Evolutionary conservation across 2,797 vertebrate genomes (phyloP), one percentile per base, ranked within the genome.

Genomic region (Sebastes jordani): DNA sequence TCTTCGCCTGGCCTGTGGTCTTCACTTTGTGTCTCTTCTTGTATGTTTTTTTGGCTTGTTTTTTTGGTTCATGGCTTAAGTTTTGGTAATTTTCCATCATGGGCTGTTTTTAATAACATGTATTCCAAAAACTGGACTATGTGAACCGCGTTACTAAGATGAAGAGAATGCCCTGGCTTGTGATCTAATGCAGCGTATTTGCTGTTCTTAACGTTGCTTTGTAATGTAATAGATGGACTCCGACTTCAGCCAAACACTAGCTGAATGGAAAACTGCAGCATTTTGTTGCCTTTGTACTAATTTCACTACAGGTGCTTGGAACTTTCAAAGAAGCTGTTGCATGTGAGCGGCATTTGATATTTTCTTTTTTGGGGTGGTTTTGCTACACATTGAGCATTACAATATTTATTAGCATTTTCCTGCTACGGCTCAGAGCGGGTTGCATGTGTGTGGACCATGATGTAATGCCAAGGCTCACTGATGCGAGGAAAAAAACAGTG

Each of bases 21-120:
- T 77, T 83, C 16, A 29, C 70, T 79, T 83, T 73, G 34, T 85
- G 71, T 79, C 61, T 84, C 23, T 34, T 70, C 22, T 67, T 69
- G 23, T 80, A 34, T 3, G 1, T 83, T 76, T 87, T 86, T 77
- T 90, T 90, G 85, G 58, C 46, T 84, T 82, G 77, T 7, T 86
- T 7, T 86, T 27, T 82, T 56, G 23, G 74, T 88, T 88, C 74
- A 86, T 72, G 73, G 73, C 78, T 79, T 10, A 69, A 56, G 63
- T 74, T 83, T 87, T 87, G 85, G 87, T 82, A 32, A 38, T 78
- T 88, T 89, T 88, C 82, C 81, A 80, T 87, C 42, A 71, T 62
- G 49, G 25, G 25, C 82, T 96, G 74, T 74, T 94, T 91, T 94
- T 81, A 83, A 90, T 93, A 73, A 80, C 30, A 78, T 74, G 81